A percentile compares a stretch with the other conserved stretches of the same genome.
Evolutionary conservation across 2,888 invertebrate species (phyloP).

Genomic region (Ethmia dodecea): DNA sequence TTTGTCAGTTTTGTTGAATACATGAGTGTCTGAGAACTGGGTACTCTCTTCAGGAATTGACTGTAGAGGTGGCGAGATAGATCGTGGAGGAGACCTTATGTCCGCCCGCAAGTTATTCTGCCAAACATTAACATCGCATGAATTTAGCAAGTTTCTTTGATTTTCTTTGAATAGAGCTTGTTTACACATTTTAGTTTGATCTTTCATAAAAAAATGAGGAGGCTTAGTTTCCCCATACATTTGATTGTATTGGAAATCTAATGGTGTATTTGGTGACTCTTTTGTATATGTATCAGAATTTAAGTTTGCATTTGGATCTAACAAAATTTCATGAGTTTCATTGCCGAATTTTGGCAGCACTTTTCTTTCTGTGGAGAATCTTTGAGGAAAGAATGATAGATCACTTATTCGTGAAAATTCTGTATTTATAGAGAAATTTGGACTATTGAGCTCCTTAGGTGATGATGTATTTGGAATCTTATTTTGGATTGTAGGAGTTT

Average conservation of each 20-base stretch:
- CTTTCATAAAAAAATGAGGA: slow-evolving; percentile 37
- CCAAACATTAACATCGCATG: slow-evolving; percentile 53
- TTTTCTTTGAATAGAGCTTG: slow-evolving; percentile 60
- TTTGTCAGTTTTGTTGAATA: slow-evolving; percentile 44
- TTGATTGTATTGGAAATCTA: slow-evolving; percentile 36
- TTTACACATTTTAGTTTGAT: slow-evolving; percentile 51
- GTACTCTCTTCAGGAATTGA: slow-evolving; percentile 71
- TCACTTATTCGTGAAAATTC: slow-evolving; percentile 69
- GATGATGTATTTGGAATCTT: slow-evolving; percentile 69
- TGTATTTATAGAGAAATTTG: slow-evolving; percentile 68
- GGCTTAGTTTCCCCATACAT: slow-evolving; percentile 34
- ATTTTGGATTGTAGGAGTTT: slow-evolving; percentile 36
- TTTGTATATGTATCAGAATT: slow-evolving; percentile 74
- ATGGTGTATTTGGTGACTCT: slow-evolving; percentile 60
- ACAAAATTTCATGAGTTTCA: slow-evolving; percentile 52
- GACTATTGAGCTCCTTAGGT: slow-evolving; percentile 62
- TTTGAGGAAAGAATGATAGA: slow-evolving; percentile 59
- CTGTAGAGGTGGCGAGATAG: slow-evolving; percentile 58
- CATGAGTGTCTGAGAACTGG: slow-evolving; percentile 49
- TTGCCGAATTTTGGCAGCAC: slow-evolving; percentile 44
- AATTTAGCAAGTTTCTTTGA: slow-evolving; percentile 29
- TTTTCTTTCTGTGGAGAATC: slow-evolving; percentile 68
- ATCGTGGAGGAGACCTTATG: slow-evolving; percentile 51
- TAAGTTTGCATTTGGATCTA: slow-evolving; percentile 45
- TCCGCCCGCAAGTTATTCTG: slow-evolving; percentile 42